Base-by-base conservation (phyloP, 2,113 vertebrate genomes). In the Phodopus roborovskii region DNA sequence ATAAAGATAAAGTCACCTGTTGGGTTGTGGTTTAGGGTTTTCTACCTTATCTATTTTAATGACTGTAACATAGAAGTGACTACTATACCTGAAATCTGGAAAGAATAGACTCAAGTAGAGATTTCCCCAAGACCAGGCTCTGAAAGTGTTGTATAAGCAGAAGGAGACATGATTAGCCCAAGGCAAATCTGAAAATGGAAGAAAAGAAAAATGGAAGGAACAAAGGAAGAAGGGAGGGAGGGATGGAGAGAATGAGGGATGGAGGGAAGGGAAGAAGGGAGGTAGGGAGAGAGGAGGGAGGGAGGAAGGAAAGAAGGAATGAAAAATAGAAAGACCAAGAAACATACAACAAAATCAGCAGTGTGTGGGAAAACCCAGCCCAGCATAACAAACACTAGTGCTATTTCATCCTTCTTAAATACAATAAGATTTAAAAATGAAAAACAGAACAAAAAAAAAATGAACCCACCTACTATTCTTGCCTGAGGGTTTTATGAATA, bases 151-250 rank as follows among this genome's bases (percentile, higher is more conserved):
- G 24, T 92, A 36, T 19, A 93, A 71, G 36, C 16, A 84, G 20
- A 83, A 68, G n/a, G 30, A 94, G 30, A 30, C n/a, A 83, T 60
- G 70, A 94, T 88, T 83, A 91, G 71, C 81, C 62, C 94, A 90
- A 94, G 53, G 42, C 22, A 84, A 96, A 16, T 64, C 53, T 75
- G 48, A 30, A 79, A 28, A 1, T 0, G 5, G 36, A 39, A 68
- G 70, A 42, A 70, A 48, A 22, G 75, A 91, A 75, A 86, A 33
- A 53, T 0, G 6, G 3, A 15, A n/a, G 19, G 4, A 36, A 79
- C 8, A 10, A 11, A 36, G 39, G 24, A 42, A 20, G 73, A 45
- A 13, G 10, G 36, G 39, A 26, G 79, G 10, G 1, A n/a, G 5
- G 10, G 4, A 42, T 1, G 6, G 28, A 58, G 28, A 77, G 45